Evolutionary conservation across 1,140 invertebrate genomes (phyloP), one percentile per base, ranked within the genome.

Genomic region (Hyles euphorbiae): DNA sequence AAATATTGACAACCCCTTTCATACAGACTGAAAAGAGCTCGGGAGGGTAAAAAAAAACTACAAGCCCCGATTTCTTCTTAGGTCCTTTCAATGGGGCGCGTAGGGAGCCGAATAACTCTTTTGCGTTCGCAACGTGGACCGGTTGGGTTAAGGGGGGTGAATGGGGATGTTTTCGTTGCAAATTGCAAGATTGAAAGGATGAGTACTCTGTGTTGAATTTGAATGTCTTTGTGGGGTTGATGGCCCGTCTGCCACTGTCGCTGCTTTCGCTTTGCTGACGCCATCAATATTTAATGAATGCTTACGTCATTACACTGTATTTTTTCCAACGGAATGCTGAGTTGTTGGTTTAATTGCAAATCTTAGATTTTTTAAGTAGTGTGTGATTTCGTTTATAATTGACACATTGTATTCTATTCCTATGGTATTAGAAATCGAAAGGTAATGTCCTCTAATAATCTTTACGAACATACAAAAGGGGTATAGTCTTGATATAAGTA

Each of bases 1-100:
- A 87, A 87, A 87, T 87, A 87, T 87, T 87, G 81, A 87, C 83
- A 84, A 80, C 80, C 78, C 70, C 75, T 76, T 85, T 85, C 77
- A 85, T 54, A 53, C 58, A 67, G 51, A 58, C 67, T 82, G 77
- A 83, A 85, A 83, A 77, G 54, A 22, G 82, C 73, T 76, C 58
- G 66, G 76, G 75, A 81, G 70, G 22, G 22, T 22, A 82, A 82
- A 83, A 81, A 72, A 52, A 52, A 44, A 54, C n/a, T 8, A n/a
- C 72, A 69, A 73, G 65, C 62, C 78, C 79, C 70, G 79, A 81
- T 83, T 82, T 81, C 66, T 66, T 73, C 75, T 78, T 77, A 74
- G 67, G 51, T 56, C 50, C 5, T 36, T 74, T 84, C 69, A 72
- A 78, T 78, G 63, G 69, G 68, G 79, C 79, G 79, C 81, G 74